Base-by-base conservation (phyloP, 2,113 vertebrate species). In the Hemibagrus wyckioides region DNA sequence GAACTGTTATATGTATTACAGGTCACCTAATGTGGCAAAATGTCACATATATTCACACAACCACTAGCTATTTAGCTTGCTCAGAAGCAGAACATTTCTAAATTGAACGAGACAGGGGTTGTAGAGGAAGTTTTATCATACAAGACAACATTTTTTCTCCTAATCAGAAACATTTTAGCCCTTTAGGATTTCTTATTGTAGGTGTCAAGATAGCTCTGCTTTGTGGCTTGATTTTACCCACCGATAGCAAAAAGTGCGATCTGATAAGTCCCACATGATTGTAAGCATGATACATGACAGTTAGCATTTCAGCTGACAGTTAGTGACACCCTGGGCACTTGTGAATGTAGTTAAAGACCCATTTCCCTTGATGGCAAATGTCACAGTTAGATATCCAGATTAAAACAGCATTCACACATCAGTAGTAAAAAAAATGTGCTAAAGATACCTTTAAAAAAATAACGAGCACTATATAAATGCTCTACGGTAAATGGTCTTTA, bases 401-500 rank as follows among this genome's bases (percentile, higher is more conserved):
- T 25, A 33, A 48, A 63, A 83, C 17, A 52, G 57, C 39, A 89
- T 79, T 75, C 36, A 52, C 67, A 65, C 76, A 85, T 10, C 52
- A 85, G 79, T 6, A 57, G 67, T 79, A 33, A 59, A 33, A 50
- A 14, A 36, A 83, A 33, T 86, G 23, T 48, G 39, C 54, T 67
- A 71, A 83, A 48, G 36, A 33, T 15, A 61, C 6, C 30, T 87
- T 1, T 44, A 6, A 30, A 65, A 69, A 54, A 28, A 85, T 8
- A 76, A 21, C 41, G 41, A 44, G 33, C 33, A 50, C 30, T 56
- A 15, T 80, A 36, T 71, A 39, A 9, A 44, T 61, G 36, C 14
- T n/a, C 17, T 63, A n/a, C 13, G 11, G n/a, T 21, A 19, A 84
- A 83, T 80, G 65, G 90, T 92, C 89, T 87, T 87, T 21, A 11